Percentiles rank a stretch among this genome's conserved stretches.
These are phyloP conservation scores for Aegithalos caudatus DNA, from an alignment of 2,113 vertebrate species.

Conservation along the genomic window DNA sequence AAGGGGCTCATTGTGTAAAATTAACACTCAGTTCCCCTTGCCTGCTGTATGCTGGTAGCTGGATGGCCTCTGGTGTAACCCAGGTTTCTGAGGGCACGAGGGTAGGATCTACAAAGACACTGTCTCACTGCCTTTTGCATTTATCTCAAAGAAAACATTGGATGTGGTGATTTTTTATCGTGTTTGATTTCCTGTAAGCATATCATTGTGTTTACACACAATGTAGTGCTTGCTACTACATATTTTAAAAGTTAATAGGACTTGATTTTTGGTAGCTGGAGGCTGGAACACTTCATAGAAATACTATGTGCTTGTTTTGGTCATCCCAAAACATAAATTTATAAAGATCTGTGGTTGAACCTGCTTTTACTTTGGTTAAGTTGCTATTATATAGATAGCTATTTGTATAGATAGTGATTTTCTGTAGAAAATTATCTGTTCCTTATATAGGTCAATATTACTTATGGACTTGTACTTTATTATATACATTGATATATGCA, in stretches of 20 bases:
- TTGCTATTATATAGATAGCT: background rate
- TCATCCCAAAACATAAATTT: background rate
- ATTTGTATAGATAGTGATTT: background rate
- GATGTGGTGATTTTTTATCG: background rate
- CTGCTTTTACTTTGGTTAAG: background rate
- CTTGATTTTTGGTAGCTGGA: background rate
- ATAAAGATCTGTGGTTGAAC: background rate
- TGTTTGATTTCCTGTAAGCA: background rate
- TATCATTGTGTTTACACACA: too few species aligned
- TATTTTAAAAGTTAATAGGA: background rate
- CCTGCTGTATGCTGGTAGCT: background rate
- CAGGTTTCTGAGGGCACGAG: background rate
- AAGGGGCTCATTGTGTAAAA: background rate
- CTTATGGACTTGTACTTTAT: background rate
- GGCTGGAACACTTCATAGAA: background rate
- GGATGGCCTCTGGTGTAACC: background rate
- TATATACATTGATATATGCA: background rate
- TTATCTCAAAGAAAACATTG: background rate
- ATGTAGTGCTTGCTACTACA: background rate
- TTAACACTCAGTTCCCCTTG: background rate
- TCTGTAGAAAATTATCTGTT: background rate
- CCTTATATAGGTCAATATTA: background rate
- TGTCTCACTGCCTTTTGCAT: fast-evolving
- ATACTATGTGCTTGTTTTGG: background rate
- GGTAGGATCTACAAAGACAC: background rate